Evolutionary conservation across 1,140 invertebrate genomes (phyloP), one percentile per base, ranked within the genome.

Genomic region (Pseudomyrmex pallidus): DNA sequence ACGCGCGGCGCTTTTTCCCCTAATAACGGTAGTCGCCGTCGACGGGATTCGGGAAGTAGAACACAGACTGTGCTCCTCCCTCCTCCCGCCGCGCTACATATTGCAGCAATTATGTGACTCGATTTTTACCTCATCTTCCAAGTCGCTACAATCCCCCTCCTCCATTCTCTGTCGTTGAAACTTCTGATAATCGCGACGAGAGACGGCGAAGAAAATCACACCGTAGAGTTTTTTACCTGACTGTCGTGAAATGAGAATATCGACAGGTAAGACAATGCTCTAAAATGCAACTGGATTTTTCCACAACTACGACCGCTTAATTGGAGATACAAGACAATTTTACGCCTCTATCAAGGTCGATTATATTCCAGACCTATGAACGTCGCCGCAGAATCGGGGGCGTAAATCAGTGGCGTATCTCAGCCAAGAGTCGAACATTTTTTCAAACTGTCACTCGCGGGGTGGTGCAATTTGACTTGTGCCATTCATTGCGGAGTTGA

Each of bases 1-100:
- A 80, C 76, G 76, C 66, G 76, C 62, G 35, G 35, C 76, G 66
- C 76, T 80, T 80, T 80, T 80, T 80, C 76, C 76, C 44, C 54
- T 80, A 80, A 72, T 80, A 80, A 80, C 54, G 54, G 54, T 13
- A 56, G 66, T 72, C 66, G 54, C 46, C 54, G 3, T 22, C 44
- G 20, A 72, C 54, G 44, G 22, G 54, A 80, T 80, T 72, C 54
- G 46, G 5, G 5, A 72, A 61, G 66, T 72, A 44, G 76, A 72
- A 80, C 54, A 80, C 44, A 35, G 54, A 59, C 20, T 80, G 17
- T 35, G 0, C 25, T 25, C 25, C 25, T 35, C 35, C 35, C 35
- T 35, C 5, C 35, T 35, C 66, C 25, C 56, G 52, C 20, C 44
- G 20, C n/a, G 54, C 56, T 70, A 72, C 64, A 57, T 70, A 25